These are phyloP conservation scores for Galeopsomyia nigrocyanea DNA, from an alignment of 2,888 invertebrate genomes.

Conservation along the genomic window DNA sequence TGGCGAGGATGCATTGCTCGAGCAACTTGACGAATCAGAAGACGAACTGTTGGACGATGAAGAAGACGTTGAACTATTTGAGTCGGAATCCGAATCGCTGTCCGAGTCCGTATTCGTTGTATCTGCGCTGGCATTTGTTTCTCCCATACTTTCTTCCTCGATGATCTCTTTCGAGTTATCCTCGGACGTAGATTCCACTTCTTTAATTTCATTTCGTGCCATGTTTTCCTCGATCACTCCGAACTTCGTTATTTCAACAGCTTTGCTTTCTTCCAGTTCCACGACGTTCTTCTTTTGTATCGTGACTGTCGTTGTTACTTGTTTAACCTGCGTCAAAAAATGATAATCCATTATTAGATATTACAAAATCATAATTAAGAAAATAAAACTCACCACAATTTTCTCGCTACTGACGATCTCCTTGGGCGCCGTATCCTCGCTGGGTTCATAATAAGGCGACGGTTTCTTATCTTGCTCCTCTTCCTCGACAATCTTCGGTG, in stretches of 20 bases:
- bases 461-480: slow-evolving; percentile 33
- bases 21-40: slow-evolving; percentile 45
- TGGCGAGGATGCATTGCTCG: slow-evolving; percentile 21
- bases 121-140: slow-evolving; percentile 4
- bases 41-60: slow-evolving; percentile 55
- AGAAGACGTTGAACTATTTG: slow-evolving; percentile 51
- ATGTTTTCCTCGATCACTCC: slow-evolving; percentile 64
- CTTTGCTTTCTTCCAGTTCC: slow-evolving; percentile 49
- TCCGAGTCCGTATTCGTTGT: slow-evolving; percentile 17
- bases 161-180: slow-evolving; percentile 21
- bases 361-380: not conserved
- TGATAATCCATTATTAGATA: slow-evolving; percentile 3
- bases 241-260: slow-evolving; percentile 59
- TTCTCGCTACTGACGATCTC: slow-evolving; percentile 22
- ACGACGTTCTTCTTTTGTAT: slow-evolving; percentile 30
- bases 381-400: slow-evolving; percentile 11
- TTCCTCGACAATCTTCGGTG: slow-evolving; percentile 56
- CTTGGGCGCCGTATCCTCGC: slow-evolving; percentile 13
- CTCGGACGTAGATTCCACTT: slow-evolving; percentile 58
- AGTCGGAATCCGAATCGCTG: slow-evolving; percentile 35
- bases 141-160: slow-evolving; percentile 18
- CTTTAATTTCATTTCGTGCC: slow-evolving; percentile 56
- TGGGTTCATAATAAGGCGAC: slow-evolving; percentile 47
- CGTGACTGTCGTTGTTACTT: slow-evolving; percentile 7
- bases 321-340: slow-evolving; percentile 32